phyloP scores from a whole-genome alignment of 2,797 vertebrate genomes.

The Epinephelus awoara region DNA sequence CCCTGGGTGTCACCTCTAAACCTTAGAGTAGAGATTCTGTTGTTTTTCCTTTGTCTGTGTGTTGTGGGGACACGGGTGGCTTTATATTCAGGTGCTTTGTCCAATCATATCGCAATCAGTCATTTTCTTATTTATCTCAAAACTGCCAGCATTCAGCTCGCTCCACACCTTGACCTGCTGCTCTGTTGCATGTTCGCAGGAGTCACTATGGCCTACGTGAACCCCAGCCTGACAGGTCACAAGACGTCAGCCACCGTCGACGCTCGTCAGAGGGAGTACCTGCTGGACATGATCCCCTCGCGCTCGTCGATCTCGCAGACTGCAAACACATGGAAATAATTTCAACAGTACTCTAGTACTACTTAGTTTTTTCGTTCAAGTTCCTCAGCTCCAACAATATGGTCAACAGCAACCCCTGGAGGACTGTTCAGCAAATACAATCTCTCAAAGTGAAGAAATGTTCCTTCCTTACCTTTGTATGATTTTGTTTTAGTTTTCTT shows the following conservation, averaged over 20 bases:
- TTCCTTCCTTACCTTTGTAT: conserved; percentile 67
- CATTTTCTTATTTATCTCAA: background rate
- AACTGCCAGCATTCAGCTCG: background rate
- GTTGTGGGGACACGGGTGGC: conserved; percentile 43
- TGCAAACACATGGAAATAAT: conserved; percentile 96
- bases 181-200: conserved; percentile 83
- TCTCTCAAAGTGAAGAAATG: conserved; percentile 71
- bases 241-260: conserved; percentile 90
- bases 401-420: conserved; percentile 70
- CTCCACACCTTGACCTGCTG: conserved; percentile 26
- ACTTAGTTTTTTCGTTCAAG: conserved; percentile 51
- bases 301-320: conserved; percentile 95
- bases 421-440: conserved; percentile 75
- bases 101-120: conserved; percentile 12
- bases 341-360: conserved; percentile 35
- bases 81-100: conserved; percentile 24
- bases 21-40: conserved; percentile 42
- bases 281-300: conserved; percentile 98
- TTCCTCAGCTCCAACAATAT: conserved; percentile 59
- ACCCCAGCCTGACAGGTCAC: conserved; percentile 92
- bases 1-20: conserved; percentile 45
- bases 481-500: conserved; percentile 68
- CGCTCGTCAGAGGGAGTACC: conserved; percentile 97
- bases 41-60: conserved; percentile 45
- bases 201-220: conserved; percentile 94